Base-by-base conservation (phyloP, 2,888 invertebrate species). In the Apamea anceps region DNA sequence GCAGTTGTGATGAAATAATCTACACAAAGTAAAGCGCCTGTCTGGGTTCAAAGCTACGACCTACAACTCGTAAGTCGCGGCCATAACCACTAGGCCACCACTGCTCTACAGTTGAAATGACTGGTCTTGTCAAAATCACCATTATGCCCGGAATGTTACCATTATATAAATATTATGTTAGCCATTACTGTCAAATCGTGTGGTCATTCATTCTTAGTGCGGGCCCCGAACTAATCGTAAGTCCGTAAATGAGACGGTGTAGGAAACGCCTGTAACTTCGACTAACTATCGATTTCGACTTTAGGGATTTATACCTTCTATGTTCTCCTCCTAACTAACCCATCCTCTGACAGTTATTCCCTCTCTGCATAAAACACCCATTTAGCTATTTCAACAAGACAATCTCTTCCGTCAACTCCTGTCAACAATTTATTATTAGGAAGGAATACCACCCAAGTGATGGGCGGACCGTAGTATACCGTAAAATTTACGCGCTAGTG, bases 401-500 rank as follows among this genome's bases (percentile, higher is more conserved):
- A 63, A 54, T 84, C 13, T 71, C 48, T 79, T 76, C 74, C 66
- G 68, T 85, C 78, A 80, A 75, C 74, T 67, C 28, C 72, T 74
- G 62, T 80, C 80, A 72, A 84, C 63, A 72, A 81, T 76, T 82
- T 81, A 84, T 85, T 88, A 86, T 87, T 85, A 82, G 37, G 82
- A 84, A 76, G 70, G 79, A 85, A 89, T 88, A 88, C 93, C 91
- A 91, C 92, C 92, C 92, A 92, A 85, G 90, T 78, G 81, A 85
- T 85, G 88, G 90, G 84, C 88, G 88, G 71, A 83, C 67, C 76
- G 76, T 78, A 76, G 67, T 72, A 71, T 89, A 84, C 88, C 90
- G 90, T 90, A 91, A 92, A 91, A 90, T 91, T 89, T 90, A 88
- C 89, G 85, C 84, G 84, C 84, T 90, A 92, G 92, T 90, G 91